Conservation (phyloP, 2,113 vertebrate genomes). For the Camelus dromedarius region DNA sequence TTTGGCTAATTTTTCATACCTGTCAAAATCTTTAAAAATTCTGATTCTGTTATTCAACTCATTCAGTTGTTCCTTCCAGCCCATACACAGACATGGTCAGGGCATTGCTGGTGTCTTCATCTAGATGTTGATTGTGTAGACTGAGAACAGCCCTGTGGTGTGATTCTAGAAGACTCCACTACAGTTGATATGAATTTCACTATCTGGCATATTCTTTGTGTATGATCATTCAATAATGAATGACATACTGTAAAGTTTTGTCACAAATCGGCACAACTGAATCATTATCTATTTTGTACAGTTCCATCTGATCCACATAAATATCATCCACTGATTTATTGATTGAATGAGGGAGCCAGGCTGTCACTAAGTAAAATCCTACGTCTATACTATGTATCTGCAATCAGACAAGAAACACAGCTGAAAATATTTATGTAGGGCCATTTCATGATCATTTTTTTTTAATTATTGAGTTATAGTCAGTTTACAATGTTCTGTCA, state of each 20-base stretch:
- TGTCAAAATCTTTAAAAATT: neutral
- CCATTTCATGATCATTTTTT: neutral
- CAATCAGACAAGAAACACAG: neutral
- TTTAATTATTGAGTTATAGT: too few species aligned
- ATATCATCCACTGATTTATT: neutral
- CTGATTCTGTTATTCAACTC: neutral
- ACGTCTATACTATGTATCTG: neutral
- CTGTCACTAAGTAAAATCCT: neutral
- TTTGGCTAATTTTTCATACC: neutral
- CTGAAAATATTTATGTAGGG: neutral
- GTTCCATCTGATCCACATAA: neutral
- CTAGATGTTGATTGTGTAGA: neutral
- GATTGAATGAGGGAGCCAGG: neutral
- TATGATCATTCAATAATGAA: neutral
- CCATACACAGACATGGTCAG: rapidly evolving
- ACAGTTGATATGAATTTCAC: neutral
- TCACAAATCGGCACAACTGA: neutral
- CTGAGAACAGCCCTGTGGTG: neutral
- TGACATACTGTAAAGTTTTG: neutral
- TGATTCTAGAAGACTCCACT: neutral
- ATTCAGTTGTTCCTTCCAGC: neutral
- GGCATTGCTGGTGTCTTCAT: neutral
- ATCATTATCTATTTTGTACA: neutral
- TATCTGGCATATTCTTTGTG: neutral
- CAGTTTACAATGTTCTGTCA: too few species aligned